These are phyloP conservation scores for Lucilia sericata DNA, from an alignment of 1,140 invertebrate genomes.

Conservation along the genomic window DNA sequence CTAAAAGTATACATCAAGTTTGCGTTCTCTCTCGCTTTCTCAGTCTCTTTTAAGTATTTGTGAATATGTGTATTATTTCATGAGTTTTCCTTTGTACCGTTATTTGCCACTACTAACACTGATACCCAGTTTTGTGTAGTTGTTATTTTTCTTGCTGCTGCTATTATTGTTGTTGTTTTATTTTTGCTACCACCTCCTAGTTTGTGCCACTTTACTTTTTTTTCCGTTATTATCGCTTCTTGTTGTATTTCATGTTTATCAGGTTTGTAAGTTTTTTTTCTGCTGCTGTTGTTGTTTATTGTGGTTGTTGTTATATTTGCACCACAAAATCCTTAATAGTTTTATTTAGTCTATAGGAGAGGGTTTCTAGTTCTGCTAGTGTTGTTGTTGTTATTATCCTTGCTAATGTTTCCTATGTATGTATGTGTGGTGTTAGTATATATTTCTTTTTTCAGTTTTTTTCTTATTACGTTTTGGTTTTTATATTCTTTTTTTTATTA, in stretches of 20 bases:
- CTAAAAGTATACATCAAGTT: neutral
- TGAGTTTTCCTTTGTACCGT: neutral
- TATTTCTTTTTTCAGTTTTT: neutral
- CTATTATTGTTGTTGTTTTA: neutral
- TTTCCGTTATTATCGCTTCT: neutral
- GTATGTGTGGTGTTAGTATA: neutral
- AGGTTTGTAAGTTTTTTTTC: neutral
- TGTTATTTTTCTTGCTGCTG: too few species aligned
- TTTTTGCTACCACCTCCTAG: slow-evolving; percentile 8
- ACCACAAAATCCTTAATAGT: neutral
- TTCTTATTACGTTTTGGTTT: neutral
- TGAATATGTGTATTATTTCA: neutral
- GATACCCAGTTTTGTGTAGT: neutral
- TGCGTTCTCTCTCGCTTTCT: neutral
- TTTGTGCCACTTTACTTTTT: slow-evolving; percentile 26
- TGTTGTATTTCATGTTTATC: neutral
- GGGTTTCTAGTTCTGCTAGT: too few species aligned
- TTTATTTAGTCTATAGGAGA: neutral
- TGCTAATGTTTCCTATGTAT: neutral
- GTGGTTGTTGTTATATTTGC: neutral
- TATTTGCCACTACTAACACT: slow-evolving; percentile 26
- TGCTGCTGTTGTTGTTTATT: too few species aligned
- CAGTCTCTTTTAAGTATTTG: neutral
- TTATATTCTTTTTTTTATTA: neutral
- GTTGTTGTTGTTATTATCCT: too few species aligned